Evolutionary conservation across 2,888 invertebrate species (phyloP).

Genomic region (Trypoxylon attenuatum): DNA sequence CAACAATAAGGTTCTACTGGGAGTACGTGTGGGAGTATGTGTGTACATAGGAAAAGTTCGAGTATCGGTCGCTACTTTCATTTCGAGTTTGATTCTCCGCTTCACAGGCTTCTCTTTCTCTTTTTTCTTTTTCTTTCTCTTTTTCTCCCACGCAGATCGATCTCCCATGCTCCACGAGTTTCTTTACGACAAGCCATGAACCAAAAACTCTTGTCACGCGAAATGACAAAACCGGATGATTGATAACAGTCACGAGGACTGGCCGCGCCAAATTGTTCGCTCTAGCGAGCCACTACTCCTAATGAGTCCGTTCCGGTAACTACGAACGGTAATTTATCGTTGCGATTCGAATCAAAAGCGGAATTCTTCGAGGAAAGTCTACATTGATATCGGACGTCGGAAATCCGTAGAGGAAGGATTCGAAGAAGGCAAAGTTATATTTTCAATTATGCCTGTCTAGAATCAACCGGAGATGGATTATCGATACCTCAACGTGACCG

Average conservation of each 20-base stretch:
- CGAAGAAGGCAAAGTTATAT: too few species aligned
- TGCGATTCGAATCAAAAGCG: too few species aligned
- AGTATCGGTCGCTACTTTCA: background rate
- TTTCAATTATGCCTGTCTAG: too few species aligned
- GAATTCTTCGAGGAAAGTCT: too few species aligned
- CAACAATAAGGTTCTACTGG: too few species aligned
- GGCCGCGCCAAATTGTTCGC: too few species aligned
- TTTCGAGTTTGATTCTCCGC: background rate
- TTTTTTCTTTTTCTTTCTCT: conserved; percentile 11
- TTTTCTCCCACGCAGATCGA: background rate
- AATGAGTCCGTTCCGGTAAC: too few species aligned
- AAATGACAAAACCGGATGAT: conserved; percentile 3
- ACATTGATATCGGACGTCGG: background rate
- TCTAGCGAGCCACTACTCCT: too few species aligned
- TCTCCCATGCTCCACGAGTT: background rate
- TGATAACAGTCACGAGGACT: background rate
- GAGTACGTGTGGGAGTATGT: too few species aligned
- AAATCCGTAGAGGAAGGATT: background rate
- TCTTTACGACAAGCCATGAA: background rate
- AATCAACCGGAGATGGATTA: too few species aligned
- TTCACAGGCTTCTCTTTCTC: conserved; percentile 4
- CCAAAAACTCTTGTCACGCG: background rate
- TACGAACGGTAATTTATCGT: too few species aligned
- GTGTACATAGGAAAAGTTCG: background rate
- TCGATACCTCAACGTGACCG: too few species aligned